phyloP scores from a whole-genome alignment of 1,140 invertebrate genomes.

The Homarus americanus region DNA sequence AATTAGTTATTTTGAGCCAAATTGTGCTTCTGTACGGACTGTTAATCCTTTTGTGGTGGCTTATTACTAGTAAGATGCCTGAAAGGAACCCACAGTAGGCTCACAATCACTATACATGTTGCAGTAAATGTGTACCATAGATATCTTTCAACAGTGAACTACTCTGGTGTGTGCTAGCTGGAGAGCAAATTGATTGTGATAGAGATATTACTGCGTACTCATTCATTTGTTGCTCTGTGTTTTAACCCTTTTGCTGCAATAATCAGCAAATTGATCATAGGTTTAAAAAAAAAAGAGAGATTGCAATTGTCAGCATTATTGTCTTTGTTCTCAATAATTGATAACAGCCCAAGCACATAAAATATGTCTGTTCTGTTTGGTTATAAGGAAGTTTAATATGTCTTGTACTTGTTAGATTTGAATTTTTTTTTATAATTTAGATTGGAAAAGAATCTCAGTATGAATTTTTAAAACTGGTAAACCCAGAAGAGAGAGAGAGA shows the following conservation, averaged over 20 bases:
- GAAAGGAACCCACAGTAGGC: neutral
- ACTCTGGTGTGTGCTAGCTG: neutral
- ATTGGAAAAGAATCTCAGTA: no score
- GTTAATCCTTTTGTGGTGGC: slow-evolving; percentile 1
- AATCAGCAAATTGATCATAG: neutral
- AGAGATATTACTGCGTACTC: neutral
- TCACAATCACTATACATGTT: neutral
- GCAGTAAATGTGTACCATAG: slow-evolving; percentile 6
- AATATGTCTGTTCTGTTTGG: no score
- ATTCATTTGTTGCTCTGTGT: neutral
- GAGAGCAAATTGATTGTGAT: neutral
- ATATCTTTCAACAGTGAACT: neutral
- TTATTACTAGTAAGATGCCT: neutral
- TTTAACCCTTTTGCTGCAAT: neutral
- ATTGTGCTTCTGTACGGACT: neutral
- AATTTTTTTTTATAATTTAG: no score
- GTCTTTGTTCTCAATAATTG: neutral
- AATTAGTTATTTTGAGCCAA: slow-evolving; percentile 1
- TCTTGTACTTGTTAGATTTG: no score
- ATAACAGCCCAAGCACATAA: no score
- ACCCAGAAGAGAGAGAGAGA: no score
- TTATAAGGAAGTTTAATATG: no score
- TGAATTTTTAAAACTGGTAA: no score
- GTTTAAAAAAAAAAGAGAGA: neutral
- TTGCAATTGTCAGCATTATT: neutral